Evolutionary conservation across 1,140 invertebrate genomes (phyloP).

Genomic region (Danaus melanippus): DNA sequence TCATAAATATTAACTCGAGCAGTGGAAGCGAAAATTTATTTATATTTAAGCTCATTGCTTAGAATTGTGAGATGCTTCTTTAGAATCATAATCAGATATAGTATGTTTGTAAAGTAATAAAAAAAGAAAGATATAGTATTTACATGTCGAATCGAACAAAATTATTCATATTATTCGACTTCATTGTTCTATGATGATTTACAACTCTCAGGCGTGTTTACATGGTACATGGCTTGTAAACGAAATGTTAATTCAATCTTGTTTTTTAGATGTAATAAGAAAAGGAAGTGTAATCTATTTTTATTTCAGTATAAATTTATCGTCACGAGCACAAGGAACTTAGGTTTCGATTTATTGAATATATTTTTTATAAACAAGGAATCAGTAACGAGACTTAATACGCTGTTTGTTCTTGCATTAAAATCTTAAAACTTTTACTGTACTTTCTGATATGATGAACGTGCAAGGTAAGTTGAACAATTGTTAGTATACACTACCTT

Average conservation of each 20-base stretch:
- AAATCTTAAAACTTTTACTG: conserved; percentile 10
- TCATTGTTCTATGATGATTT: conserved; percentile 58
- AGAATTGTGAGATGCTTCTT: neutral
- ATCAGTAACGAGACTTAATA: neutral
- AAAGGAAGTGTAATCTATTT: conserved; percentile 13
- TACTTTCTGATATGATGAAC: conserved; percentile 34
- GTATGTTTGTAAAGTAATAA: conserved; percentile 14
- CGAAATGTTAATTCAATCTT: conserved; percentile 57
- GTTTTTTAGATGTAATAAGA: conserved; percentile 41
- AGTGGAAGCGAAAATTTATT: conserved; percentile 39
- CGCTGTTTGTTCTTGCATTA: neutral
- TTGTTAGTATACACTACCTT: conserved; percentile 46
- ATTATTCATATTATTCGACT: conserved; percentile 36
- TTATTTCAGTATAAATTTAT: conserved; percentile 4
- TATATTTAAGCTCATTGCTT: conserved; percentile 8
- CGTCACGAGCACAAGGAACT: neutral
- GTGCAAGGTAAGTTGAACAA: conserved; percentile 37
- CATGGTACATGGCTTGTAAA: conserved; percentile 35
- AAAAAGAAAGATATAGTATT: conserved; percentile 27
- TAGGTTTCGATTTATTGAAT: neutral
- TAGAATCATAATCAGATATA: conserved; percentile 5
- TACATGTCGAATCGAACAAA: conserved; percentile 43
- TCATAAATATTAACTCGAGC: conserved; percentile 56
- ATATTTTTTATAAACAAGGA: neutral
- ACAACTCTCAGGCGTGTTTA: conserved; percentile 42